Evolutionary conservation across 2,888 invertebrate species (phyloP).

Genomic region (Caenorhabditis sp.): DNA sequence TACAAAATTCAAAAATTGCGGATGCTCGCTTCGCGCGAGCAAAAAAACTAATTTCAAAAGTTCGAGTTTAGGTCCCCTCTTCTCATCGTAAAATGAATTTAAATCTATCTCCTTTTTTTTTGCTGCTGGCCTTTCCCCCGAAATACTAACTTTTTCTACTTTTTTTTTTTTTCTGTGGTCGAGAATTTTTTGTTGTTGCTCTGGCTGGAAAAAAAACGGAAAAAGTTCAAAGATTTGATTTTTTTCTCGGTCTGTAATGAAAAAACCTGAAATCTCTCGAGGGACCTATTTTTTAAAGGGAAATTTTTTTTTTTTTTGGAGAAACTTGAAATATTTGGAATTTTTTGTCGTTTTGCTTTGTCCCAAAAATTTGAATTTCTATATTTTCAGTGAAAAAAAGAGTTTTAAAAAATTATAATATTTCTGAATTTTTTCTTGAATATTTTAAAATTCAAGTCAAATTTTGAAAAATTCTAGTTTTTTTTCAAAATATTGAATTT

Average conservation of each 20-base stretch:
- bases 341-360: too few relatives aligned
- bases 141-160: neutral
- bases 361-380: neutral
- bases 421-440: too few relatives aligned
- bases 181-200: neutral
- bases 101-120: neutral
- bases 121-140: too few relatives aligned
- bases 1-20: neutral
- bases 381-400: neutral
- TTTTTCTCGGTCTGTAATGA: neutral
- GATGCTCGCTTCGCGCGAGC: neutral
- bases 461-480: too few relatives aligned
- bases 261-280: neutral
- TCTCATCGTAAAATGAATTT: conserved; percentile 1
- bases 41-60: neutral
- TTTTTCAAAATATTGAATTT: too few relatives aligned
- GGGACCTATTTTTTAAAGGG: neutral
- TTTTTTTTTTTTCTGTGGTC: neutral
- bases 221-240: too few relatives aligned
- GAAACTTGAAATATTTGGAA: too few relatives aligned
- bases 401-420: too few relatives aligned
- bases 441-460: too few relatives aligned
- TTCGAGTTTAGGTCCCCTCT: neutral
- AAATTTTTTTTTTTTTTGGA: too few relatives aligned
- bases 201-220: too few relatives aligned